Evolutionary conservation across 2,888 invertebrate species (phyloP).

Genomic region (Thelaira solivaga): DNA sequence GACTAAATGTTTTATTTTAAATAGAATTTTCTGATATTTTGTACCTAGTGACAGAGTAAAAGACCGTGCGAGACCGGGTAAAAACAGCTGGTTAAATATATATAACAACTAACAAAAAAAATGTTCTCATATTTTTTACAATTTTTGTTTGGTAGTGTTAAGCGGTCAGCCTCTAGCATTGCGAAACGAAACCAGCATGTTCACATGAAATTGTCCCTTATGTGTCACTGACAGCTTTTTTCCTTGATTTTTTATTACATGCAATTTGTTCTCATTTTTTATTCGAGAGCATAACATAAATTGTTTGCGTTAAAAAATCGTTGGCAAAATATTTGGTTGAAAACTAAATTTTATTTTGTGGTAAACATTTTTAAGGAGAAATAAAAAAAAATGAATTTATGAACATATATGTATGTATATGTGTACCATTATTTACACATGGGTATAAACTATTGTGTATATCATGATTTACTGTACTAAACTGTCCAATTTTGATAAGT

Average conservation of each 20-base stretch:
- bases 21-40: too few species aligned
- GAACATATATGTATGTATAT: not conserved
- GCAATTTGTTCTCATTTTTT: slow-evolving; percentile 25
- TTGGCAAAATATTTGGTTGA: slow-evolving; percentile 6
- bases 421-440: too few species aligned
- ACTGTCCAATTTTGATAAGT: slow-evolving; percentile 41
- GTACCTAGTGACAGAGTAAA: too few species aligned
- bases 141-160: not conserved
- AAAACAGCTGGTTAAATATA: too few species aligned
- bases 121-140: not conserved
- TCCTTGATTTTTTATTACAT: slow-evolving; percentile 46
- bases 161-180: slow-evolving; percentile 26
- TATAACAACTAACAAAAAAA: not conserved
- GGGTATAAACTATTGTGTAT: not conserved
- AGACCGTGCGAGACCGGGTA: too few species aligned
- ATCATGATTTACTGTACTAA: slow-evolving; percentile 28
- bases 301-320: slow-evolving; percentile 7
- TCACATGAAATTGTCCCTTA: slow-evolving; percentile 46
- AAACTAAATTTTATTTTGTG: slow-evolving; percentile 37
- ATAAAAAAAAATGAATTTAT: not conserved
- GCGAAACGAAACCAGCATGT: slow-evolving; percentile 37
- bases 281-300: slow-evolving; percentile 15
- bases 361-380: slow-evolving; percentile 19
- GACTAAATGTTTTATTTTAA: too few species aligned
- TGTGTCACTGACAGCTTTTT: slow-evolving; percentile 58